Base-by-base conservation (phyloP, 2,113 vertebrate genomes). In the Epinephelus moara region DNA sequence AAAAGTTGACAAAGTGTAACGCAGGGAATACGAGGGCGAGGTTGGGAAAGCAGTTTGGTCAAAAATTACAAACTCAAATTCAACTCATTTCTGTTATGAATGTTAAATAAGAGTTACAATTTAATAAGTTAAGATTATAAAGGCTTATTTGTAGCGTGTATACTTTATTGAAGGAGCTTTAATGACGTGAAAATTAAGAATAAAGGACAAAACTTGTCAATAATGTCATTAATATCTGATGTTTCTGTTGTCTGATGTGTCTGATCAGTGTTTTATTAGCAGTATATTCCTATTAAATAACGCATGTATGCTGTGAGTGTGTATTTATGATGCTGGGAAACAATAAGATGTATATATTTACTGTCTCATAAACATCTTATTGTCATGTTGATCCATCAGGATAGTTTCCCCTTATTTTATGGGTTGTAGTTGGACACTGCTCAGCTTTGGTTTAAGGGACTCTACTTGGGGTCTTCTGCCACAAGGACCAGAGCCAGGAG, bases 1-100 rank as follows among this genome's bases (percentile, higher is more conserved):
- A 75, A n/a, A 87, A 76, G 66, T 75, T 77, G 49, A 68, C 13
- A 84, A 47, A 76, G 25, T 70, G 37, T 71, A 55, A 77, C 18
- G 64, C 64, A 69, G 57, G 56, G 27, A 27, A 60, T 4, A 47
- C 6, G 7, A 53, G 17, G 30, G 19, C 11, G n/a, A 53, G 8
- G 63, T 40, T 85, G 53, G 17, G 62, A 72, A 69, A 8, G 2
- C 27, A 52, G 11, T 12, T 4, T 1, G 13, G 11, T 14, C 47
- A 68, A 40, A 62, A 50, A 19, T 49, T 1, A 15, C 45, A 47
- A n/a, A 79, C 37, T 17, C 5, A 2, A 1, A 8, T 37, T 37
- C 3, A 50, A 66, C 23, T 25, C 0, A 45, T 68, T 42, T 61
- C 30, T 75, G 18, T 53, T 49, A 3, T 50, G 40, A 78, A 25